Percentiles rank a stretch among this genome's conserved stretches.
phyloP scores from a whole-genome alignment of 2,113 vertebrate species.

The Ardeotis arabs region DNA sequence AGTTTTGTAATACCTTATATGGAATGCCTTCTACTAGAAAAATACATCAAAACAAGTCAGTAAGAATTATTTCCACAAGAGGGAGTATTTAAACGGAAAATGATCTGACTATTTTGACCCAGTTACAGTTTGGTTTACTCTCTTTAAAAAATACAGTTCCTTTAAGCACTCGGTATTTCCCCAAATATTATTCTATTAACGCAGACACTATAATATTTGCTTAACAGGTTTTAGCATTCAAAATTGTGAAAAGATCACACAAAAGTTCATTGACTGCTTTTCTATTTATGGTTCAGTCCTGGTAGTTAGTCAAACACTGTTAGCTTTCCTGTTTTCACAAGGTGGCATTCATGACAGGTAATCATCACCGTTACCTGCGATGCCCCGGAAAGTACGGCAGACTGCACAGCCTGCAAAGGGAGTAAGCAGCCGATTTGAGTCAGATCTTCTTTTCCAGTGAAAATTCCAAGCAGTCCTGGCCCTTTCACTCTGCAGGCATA shows the following conservation, averaged over 20 bases:
- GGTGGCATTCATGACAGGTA: not conserved
- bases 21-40: conserved; percentile 33
- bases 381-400: not conserved
- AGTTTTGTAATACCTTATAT: not conserved
- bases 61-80: conserved; percentile 53
- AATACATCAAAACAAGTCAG: conserved; percentile 31
- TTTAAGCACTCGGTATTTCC: not conserved
- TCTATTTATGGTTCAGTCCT: accelerated
- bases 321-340: not conserved
- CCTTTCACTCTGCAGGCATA: not conserved
- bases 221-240: not conserved
- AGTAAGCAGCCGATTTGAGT: accelerated
- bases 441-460: not conserved
- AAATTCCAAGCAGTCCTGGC: not conserved
- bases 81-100: conserved; percentile 29
- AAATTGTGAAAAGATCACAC: not conserved
- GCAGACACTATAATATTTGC: not conserved
- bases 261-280: accelerated
- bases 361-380: not conserved
- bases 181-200: not conserved
- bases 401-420: not conserved
- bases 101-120: conserved; percentile 1
- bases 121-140: not conserved
- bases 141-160: not conserved
- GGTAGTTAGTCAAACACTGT: accelerated